Evolutionary conservation across 2,888 invertebrate species (phyloP).

Genomic region (Eutolmus rufibarbis): DNA sequence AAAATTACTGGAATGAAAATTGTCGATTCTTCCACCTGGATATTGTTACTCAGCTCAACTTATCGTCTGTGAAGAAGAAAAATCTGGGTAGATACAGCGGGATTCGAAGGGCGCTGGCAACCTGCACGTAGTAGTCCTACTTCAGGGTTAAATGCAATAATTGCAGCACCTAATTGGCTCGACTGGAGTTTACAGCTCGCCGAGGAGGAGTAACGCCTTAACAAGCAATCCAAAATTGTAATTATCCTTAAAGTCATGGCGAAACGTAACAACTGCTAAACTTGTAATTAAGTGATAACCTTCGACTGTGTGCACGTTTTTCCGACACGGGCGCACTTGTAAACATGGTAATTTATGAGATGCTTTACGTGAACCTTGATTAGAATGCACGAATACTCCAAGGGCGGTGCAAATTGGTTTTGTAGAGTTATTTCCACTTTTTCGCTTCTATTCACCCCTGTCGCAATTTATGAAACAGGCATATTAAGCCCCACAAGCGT

Average conservation of each 20-base stretch:
- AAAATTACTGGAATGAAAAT: background rate
- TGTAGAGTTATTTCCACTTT: background rate
- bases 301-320: slow-evolving; percentile 15
- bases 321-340: background rate
- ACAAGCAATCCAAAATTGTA: slow-evolving; percentile 21
- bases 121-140: background rate
- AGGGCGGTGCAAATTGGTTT: slow-evolving; percentile 15
- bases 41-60: background rate
- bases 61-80: background rate
- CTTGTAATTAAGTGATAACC: slow-evolving; percentile 24
- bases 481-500: background rate
- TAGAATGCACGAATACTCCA: background rate
- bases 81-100: background rate
- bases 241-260: slow-evolving; percentile 5
- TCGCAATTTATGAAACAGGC: background rate
- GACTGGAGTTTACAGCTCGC: background rate
- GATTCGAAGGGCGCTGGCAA: background rate
- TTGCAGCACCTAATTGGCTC: background rate
- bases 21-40: background rate
- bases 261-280: slow-evolving; percentile 10
- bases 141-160: background rate
- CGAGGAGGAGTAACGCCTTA: background rate
- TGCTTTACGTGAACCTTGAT: background rate
- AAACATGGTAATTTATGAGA: slow-evolving; percentile 19
- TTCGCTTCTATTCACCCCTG: background rate